Evolutionary conservation across 2,113 vertebrate genomes (phyloP), one percentile per base, ranked within the genome.

Genomic region (Macaca nemestrina): DNA sequence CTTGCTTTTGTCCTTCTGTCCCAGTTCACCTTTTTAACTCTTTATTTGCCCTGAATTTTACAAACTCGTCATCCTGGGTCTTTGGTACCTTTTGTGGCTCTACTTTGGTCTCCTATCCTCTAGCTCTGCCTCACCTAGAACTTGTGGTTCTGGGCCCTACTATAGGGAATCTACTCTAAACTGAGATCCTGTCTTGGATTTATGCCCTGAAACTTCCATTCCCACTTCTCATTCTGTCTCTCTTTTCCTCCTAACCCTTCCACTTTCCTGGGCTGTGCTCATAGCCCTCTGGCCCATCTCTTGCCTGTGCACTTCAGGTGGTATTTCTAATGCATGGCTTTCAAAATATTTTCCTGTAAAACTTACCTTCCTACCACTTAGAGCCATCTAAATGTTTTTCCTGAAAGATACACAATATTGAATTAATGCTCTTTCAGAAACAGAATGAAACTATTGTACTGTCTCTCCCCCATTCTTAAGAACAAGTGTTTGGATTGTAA

Each of bases 361-460:
- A 92, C 87, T 73, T 72, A 92, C 78, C 82, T 95, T 90, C 93
- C 82, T 97, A 95, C 32, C 11, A 1, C 79, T 97, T 96, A 96
- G 86, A 95, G 43, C 70, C 84, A 76, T 97, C 95, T 95, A 97
- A 97, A 97, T 97, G 87, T 96, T 97, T 98, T 92, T 76, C 89
- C 68, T 96, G 91, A 97, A 96, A 96, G 82, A 97, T 81, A 61
- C 50, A 97, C 84, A 98, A 98, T 98, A 98, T 93, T 98, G 94
- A 95, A 97, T 96, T 97, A 98, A 98, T 96, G 92, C 38, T n/a
- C 0, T 95, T 98, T 98, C 97, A 98, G 97, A 84, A 95, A 97
- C 92, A 95, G 96, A 90, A 96, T 1, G 92, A 97, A 97, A 96
- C 97, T 97, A 97, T 98, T 98, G 96, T 98, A 96, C 57, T 97